phyloP scores from a whole-genome alignment of 2,888 invertebrate genomes.

The Oligia strigilis region DNA sequence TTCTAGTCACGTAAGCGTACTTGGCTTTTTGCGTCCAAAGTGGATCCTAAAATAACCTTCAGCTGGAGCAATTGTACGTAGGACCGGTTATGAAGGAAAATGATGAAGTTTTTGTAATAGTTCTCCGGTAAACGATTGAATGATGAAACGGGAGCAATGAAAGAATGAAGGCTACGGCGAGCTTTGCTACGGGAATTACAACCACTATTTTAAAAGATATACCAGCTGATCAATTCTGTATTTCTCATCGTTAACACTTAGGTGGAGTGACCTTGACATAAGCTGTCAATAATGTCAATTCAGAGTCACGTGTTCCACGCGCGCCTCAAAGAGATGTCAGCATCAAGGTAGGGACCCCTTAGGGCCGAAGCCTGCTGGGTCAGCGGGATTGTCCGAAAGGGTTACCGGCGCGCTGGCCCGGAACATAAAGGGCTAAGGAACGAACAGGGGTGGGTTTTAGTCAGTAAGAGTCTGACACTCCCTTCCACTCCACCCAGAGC shows the following conservation, averaged over 20 bases:
- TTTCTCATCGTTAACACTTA: not conserved
- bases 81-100: slow-evolving; percentile 16
- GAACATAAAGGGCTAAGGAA: too few species aligned
- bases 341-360: too few species aligned
- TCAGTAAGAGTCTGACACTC: too few species aligned
- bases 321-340: too few species aligned
- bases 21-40: slow-evolving; percentile 52
- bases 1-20: slow-evolving; percentile 51
- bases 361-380: too few species aligned
- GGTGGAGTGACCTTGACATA: not conserved
- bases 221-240: too few species aligned
- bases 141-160: not conserved
- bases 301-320: too few species aligned
- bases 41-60: slow-evolving; percentile 46
- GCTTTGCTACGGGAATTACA: not conserved
- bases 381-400: too few species aligned
- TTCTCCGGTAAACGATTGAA: not conserved
- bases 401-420: too few species aligned
- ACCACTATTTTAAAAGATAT: too few species aligned
- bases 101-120: slow-evolving; percentile 23
- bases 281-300: not conserved
- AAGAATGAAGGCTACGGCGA: not conserved
- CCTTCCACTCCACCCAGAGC: too few species aligned
- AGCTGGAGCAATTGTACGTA: slow-evolving; percentile 20
- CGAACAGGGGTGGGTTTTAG: too few species aligned